These are phyloP conservation scores for Grantiella picta DNA, from an alignment of 2,113 vertebrate species.

Conservation along the genomic window DNA sequence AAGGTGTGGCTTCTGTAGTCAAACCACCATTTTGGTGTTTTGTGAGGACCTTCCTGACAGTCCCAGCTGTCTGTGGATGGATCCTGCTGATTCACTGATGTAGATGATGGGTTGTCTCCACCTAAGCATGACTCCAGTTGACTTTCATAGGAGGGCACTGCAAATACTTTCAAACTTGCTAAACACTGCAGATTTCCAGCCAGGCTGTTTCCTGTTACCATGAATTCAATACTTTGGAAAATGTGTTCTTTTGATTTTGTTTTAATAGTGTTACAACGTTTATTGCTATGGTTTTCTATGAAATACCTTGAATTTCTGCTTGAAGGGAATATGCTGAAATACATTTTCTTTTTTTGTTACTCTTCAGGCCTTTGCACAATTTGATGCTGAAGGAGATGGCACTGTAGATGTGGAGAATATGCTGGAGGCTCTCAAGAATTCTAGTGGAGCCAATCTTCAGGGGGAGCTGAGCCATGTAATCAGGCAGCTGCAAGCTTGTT, in stretches of 20 bases:
- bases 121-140: not conserved
- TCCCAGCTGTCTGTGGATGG: not conserved
- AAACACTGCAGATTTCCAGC: not conserved
- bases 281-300: not conserved
- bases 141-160: not conserved
- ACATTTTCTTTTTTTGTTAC: not conserved
- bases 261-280: not conserved
- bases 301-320: not conserved
- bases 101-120: not conserved
- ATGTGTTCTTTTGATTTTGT: not conserved
- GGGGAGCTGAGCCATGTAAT: constrained; percentile 95
- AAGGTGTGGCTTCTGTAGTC: not conserved
- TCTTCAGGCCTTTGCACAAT: constrained; percentile 90
- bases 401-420: constrained; percentile 93
- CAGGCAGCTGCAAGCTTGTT: constrained; percentile 93
- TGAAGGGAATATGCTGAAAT: not conserved
- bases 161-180: not conserved
- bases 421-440: constrained; percentile 90
- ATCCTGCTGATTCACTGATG: not conserved
- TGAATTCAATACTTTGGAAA: not conserved
- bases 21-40: not conserved
- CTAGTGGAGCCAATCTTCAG: constrained; percentile 91
- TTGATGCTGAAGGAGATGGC: constrained; percentile 94
- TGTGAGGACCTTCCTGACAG: not conserved
- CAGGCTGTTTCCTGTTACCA: not conserved